A percentile compares a stretch with the other conserved stretches of the same genome.
Evolutionary conservation across 2,797 vertebrate genomes (phyloP).

Genomic region (Channallabes apus): DNA sequence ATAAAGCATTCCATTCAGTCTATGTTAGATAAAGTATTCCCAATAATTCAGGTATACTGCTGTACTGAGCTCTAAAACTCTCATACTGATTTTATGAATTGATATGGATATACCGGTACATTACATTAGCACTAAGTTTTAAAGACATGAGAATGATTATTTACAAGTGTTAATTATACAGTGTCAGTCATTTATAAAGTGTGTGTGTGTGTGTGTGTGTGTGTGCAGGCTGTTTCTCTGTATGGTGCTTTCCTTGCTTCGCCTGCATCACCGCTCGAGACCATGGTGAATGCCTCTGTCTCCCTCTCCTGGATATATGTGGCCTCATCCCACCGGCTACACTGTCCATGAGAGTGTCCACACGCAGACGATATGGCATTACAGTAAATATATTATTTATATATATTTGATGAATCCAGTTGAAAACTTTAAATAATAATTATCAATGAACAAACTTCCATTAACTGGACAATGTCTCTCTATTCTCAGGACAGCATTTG

Average conservation of each 20-base stretch:
- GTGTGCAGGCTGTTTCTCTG: slow-evolving; percentile 66
- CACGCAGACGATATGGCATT: slow-evolving; percentile 64
- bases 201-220: neutral
- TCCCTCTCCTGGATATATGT: slow-evolving; percentile 67
- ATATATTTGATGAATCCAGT: neutral
- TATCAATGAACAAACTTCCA: neutral
- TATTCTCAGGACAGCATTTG: slow-evolving; percentile 66
- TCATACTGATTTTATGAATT: neutral
- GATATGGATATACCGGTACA: neutral
- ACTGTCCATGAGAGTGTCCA: slow-evolving; percentile 64
- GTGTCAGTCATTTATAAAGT: neutral
- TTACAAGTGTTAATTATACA: neutral
- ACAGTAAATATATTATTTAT: slow-evolving; percentile 54
- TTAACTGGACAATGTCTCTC: neutral
- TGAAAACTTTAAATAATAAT: neutral
- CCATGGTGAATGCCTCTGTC: slow-evolving; percentile 69
- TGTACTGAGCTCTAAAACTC: neutral
- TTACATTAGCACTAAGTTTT: neutral
- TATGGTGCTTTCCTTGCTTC: slow-evolving; percentile 70
- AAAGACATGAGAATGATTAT: neutral
- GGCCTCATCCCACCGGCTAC: slow-evolving; percentile 65
- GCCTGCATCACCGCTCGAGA: slow-evolving; percentile 66
- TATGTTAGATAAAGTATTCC: neutral
- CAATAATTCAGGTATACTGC: neutral
- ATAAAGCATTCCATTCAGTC: neutral